Conservation (phyloP, 2,888 invertebrate species). For the Chrysina gloriosa region DNA sequence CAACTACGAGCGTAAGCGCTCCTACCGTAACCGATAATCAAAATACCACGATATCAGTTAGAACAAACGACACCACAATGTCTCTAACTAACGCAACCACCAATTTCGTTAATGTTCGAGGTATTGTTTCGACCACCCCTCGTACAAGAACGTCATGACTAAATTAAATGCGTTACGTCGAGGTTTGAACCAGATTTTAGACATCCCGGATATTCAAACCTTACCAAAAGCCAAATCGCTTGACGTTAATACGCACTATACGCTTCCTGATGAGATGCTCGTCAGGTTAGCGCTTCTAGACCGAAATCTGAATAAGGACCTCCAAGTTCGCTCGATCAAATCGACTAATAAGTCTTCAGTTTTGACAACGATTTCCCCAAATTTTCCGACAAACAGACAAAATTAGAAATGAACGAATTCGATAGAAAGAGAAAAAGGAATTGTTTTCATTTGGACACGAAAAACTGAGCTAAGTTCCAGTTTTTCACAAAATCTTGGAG, state of each 20-base stretch:
- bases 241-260: not conserved
- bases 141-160: not conserved
- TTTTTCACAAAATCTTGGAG: too few relatives aligned
- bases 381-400: too few relatives aligned
- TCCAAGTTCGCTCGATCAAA: not conserved
- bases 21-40: not conserved
- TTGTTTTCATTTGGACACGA: too few relatives aligned
- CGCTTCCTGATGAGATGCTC: not conserved
- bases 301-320: not conserved
- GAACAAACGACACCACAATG: not conserved
- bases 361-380: too few relatives aligned
- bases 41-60: too few relatives aligned
- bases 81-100: too few relatives aligned
- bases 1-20: not conserved
- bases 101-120: too few relatives aligned
- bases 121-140: too few relatives aligned
- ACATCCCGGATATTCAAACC: not conserved
- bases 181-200: not conserved
- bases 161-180: not conserved
- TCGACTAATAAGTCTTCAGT: too few relatives aligned
- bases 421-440: too few relatives aligned
- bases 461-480: too few relatives aligned
- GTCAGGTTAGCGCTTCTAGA: not conserved
- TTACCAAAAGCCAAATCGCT: not conserved
- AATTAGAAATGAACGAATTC: too few relatives aligned